A percentile compares a stretch with the other conserved stretches of the same genome.
phyloP scores from a whole-genome alignment of 2,113 vertebrate species.

The Excalfactoria chinensis region DNA sequence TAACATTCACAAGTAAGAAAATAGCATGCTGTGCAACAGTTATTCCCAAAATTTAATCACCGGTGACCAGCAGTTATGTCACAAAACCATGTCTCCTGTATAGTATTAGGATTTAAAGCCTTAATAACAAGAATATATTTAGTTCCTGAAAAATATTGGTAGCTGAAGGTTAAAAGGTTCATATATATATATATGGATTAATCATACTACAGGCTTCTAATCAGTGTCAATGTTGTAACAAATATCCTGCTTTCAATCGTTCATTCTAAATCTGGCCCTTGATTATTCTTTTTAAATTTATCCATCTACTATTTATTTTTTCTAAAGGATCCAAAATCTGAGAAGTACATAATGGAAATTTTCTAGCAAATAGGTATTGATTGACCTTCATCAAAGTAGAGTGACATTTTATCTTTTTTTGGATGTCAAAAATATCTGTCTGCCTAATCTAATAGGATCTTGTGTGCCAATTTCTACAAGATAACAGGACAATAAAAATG shows the following conservation, averaged over 20 bases:
- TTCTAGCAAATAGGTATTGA: slow-evolving; percentile 41
- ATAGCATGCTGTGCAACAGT: not conserved
- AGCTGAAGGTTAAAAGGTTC: fast-evolving
- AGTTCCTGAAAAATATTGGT: not conserved
- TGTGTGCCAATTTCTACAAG: slow-evolving; percentile 59
- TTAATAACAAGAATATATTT: not conserved
- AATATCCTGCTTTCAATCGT: not conserved
- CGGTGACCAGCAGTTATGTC: not conserved
- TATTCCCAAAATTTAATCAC: not conserved
- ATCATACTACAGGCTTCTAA: not conserved
- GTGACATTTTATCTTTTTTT: slow-evolving; percentile 61
- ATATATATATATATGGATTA: not conserved
- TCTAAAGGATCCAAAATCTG: not conserved
- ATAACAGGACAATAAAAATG: slow-evolving; percentile 65
- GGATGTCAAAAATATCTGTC: slow-evolving; percentile 18
- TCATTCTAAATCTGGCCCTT: not conserved
- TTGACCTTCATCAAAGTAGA: slow-evolving; percentile 60
- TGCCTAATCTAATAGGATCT: slow-evolving; percentile 57
- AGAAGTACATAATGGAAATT: not conserved
- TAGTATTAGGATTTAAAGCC: not conserved
- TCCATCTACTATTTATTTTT: not conserved
- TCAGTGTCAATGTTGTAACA: not conserved
- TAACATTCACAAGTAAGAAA: not conserved
- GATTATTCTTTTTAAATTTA: not conserved
- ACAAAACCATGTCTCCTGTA: not conserved